Conservation (phyloP, 2,797 vertebrate genomes). For the Sebastes ruberrimus region DNA sequence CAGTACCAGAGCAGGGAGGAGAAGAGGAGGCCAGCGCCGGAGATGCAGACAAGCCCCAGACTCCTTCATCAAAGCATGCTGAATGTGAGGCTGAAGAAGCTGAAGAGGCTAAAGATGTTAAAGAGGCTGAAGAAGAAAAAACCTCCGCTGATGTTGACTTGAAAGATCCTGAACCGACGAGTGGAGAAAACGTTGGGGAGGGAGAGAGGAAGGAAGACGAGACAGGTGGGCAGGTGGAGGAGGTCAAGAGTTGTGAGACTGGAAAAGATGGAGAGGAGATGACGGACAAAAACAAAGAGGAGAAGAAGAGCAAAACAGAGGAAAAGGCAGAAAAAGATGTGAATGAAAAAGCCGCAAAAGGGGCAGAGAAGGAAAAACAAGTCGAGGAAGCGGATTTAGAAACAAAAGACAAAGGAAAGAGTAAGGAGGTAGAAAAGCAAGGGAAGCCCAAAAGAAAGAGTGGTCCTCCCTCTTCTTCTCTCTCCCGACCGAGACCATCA, state of each 20-base stretch:
- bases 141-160: background rate
- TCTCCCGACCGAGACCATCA: conserved; percentile 66
- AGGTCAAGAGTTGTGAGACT: conserved; percentile 6
- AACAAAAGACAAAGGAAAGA: conserved; percentile 62
- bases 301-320: conserved; percentile 22
- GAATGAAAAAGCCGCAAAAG: conserved; percentile 20
- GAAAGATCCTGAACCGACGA: conserved; percentile 10
- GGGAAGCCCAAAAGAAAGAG: conserved; percentile 74
- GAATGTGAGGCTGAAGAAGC: conserved; percentile 31
- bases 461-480: conserved; percentile 36
- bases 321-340: conserved; percentile 21
- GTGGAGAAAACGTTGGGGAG: conserved; percentile 20
- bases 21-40: conserved; percentile 14
- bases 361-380: conserved; percentile 43
- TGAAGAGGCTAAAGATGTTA: conserved; percentile 15
- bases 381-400: conserved; percentile 24
- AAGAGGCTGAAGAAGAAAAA: background rate
- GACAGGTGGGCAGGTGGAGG: background rate
- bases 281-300: conserved; percentile 15
- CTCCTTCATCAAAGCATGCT: background rate
- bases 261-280: conserved; percentile 11
- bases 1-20: conserved; percentile 7
- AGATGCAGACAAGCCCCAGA: conserved; percentile 44
- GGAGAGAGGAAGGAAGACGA: background rate
- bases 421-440: conserved; percentile 72